These are phyloP conservation scores for Hestina assimilis DNA, from an alignment of 1,140 invertebrate species.

Conservation along the genomic window DNA sequence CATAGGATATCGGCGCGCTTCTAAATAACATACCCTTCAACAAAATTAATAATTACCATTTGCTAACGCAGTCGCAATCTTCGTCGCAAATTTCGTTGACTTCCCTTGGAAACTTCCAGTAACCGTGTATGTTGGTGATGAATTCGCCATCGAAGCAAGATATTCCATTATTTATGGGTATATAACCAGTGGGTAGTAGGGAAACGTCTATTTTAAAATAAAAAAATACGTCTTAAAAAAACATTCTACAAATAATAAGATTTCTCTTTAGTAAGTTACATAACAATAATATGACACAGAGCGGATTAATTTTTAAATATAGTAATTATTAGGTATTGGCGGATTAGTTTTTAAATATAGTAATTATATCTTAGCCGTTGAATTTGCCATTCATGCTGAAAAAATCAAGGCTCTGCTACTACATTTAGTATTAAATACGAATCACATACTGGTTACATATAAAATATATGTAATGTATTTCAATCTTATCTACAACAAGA, in stretches of 20 bases:
- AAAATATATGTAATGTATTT: too few species aligned
- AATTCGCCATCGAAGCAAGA: constrained; percentile 24
- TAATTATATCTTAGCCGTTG: too few species aligned
- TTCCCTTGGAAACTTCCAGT: constrained; percentile 55
- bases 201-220: constrained; percentile 37
- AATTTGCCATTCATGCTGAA: too few species aligned
- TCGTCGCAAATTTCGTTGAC: constrained; percentile 42
- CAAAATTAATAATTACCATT: constrained; percentile 53
- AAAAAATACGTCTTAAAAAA: neutral
- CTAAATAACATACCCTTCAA: too few species aligned
- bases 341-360: too few species aligned
- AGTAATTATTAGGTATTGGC: too few species aligned
- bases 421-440: too few species aligned
- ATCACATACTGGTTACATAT: too few species aligned
- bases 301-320: too few species aligned
- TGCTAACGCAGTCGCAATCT: constrained; percentile 46
- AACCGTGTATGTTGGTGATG: constrained; percentile 42
- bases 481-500: too few species aligned
- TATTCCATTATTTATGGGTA: constrained; percentile 53
- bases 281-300: neutral
- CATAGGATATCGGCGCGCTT: too few species aligned
- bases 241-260: neutral
- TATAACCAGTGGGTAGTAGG: constrained; percentile 56
- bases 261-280: neutral
- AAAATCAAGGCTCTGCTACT: too few species aligned